Percentiles rank a stretch among this genome's conserved stretches.
These are phyloP conservation scores for Agrilus planipennis DNA, from an alignment of 1,140 invertebrate species.

Conservation along the genomic window DNA sequence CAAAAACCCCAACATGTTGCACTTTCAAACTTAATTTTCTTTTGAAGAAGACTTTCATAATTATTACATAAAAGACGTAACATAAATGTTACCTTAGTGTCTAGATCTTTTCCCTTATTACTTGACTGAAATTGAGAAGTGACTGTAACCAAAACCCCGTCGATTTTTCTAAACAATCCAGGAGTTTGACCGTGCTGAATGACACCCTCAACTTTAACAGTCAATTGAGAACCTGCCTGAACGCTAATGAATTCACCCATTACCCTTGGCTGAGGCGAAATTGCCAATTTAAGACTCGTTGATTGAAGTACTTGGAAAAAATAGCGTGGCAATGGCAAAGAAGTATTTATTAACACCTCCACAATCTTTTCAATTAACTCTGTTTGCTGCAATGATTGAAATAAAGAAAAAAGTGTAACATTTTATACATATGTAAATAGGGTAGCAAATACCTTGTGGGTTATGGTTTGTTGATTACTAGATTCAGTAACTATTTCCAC, in stretches of 20 bases:
- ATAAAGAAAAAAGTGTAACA: conserved; percentile 1
- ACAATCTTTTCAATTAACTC: conserved; percentile 55
- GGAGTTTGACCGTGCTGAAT: conserved; percentile 57
- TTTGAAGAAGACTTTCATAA: neutral
- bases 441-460: conserved; percentile 30
- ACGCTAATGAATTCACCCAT: conserved; percentile 65
- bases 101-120: conserved; percentile 26
- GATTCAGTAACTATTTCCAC: conserved; percentile 26
- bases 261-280: conserved; percentile 70
- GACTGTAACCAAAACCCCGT: conserved; percentile 57
- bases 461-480: conserved; percentile 29
- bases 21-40: conserved; percentile 2
- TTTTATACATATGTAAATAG: neutral
- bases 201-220: conserved; percentile 79
- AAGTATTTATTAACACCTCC: conserved; percentile 49
- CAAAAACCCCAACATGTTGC: conserved; percentile 7
- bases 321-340: conserved; percentile 66
- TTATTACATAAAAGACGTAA: neutral
- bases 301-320: conserved; percentile 82
- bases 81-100: conserved; percentile 19
- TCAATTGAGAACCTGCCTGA: conserved; percentile 62
- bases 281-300: conserved; percentile 67
- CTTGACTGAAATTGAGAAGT: conserved; percentile 45
- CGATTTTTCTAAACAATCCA: conserved; percentile 55
- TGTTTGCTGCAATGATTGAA: conserved; percentile 46